A percentile compares a stretch with the other conserved stretches of the same genome.
Conservation (phyloP, 2,888 invertebrate genomes). For the Cataglyphis livida region DNA sequence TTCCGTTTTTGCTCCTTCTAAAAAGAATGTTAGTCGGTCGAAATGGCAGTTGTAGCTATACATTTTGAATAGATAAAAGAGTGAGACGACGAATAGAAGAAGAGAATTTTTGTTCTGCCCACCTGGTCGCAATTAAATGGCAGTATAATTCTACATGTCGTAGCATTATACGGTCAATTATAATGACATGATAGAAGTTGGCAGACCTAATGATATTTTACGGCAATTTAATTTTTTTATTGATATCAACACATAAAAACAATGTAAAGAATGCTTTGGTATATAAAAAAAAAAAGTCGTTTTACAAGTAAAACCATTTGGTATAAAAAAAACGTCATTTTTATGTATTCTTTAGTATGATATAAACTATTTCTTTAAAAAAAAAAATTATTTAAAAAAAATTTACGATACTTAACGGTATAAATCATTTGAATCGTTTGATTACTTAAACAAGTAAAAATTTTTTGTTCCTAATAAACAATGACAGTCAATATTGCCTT, state of each 20-base stretch:
- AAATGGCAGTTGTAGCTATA: background rate
- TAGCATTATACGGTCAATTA: background rate
- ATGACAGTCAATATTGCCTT: background rate
- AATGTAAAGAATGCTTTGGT: background rate
- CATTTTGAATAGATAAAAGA: background rate
- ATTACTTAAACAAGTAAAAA: background rate
- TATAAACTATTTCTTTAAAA: too few relatives aligned
- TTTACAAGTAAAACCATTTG: background rate
- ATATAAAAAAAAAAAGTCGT: background rate
- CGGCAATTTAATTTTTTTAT: background rate
- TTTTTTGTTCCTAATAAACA: background rate
- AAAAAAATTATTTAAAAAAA: background rate
- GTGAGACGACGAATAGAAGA: background rate
- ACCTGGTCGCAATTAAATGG: constrained; percentile 5
- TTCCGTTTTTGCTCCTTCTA: background rate
- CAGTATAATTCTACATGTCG: background rate
- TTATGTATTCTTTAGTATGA: background rate
- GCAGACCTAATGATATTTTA: background rate
- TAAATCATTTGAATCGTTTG: background rate
- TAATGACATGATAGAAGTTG: background rate
- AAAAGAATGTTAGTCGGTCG: background rate
- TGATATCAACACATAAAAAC: background rate
- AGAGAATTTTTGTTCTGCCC: background rate
- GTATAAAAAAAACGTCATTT: background rate
- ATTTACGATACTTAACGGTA: background rate